Percentiles rank a stretch among this genome's conserved stretches.
Conservation (phyloP, 2,113 vertebrate species). For the Phalacrocorax brasilianus region DNA sequence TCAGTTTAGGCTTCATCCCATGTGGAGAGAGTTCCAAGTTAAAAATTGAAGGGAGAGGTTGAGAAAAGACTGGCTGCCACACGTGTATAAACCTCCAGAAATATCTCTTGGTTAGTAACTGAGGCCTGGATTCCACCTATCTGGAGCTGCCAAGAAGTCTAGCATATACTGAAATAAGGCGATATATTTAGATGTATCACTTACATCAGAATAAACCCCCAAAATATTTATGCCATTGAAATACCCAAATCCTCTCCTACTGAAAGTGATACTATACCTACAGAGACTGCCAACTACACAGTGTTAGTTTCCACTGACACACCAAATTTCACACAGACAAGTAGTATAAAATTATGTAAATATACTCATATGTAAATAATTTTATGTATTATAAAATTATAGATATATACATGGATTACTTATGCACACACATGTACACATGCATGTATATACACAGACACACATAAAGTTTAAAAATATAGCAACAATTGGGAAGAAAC, state of each 20-base stretch:
- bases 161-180: neutral
- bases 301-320: neutral
- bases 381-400: neutral
- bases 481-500: neutral
- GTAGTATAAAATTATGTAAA: neutral
- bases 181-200: conserved; percentile 7
- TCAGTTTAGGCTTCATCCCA: neutral
- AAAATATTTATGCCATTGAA: conserved; percentile 12
- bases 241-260: neutral
- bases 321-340: neutral
- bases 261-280: neutral
- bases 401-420: neutral
- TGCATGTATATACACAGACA: neutral
- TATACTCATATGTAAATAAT: neutral
- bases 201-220: neutral
- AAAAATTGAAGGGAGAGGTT: neutral
- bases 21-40: neutral
- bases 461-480: neutral
- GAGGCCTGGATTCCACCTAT: conserved; percentile 10
- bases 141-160: conserved; percentile 20
- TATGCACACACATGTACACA: neutral
- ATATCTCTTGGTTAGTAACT: neutral
- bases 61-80: neutral
- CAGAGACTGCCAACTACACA: neutral
- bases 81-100: neutral